Conservation (phyloP, 23 tunicate species). For the Diplosoma virens region DNA sequence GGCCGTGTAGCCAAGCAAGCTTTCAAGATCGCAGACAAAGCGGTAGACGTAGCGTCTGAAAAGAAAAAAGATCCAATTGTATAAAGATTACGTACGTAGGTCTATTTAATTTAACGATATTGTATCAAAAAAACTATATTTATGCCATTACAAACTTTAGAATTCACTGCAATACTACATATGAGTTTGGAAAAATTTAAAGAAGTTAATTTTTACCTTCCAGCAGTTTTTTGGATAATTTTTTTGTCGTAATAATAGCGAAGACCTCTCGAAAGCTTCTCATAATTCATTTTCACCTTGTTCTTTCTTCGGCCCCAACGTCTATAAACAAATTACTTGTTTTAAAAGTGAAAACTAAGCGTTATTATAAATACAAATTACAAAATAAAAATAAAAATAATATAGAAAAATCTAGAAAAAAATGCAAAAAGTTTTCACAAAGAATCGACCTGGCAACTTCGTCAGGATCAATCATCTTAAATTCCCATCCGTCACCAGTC, state of each 20-base stretch:
- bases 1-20: slow-evolving; percentile 79
- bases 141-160: no score
- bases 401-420: no score
- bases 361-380: no score
- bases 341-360: no score
- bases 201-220: slow-evolving; percentile 85
- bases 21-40: slow-evolving; percentile 89
- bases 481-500: slow-evolving; percentile 99
- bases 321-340: slow-evolving; percentile 40
- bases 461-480: slow-evolving; percentile 92
- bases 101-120: no score
- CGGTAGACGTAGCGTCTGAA: slow-evolving; percentile 94
- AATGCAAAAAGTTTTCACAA: no score
- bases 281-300: slow-evolving; percentile 96
- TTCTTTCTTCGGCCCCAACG: slow-evolving; percentile 96
- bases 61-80: not conserved
- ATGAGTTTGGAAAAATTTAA: no score
- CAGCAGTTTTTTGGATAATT: slow-evolving; percentile 93
- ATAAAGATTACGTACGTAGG: no score
- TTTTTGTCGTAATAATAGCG: slow-evolving; percentile 96
- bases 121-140: no score
- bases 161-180: no score
- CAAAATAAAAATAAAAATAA: no score
- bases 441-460: slow-evolving; percentile 98
- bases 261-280: slow-evolving; percentile 91